Base-by-base conservation (phyloP, 2,888 invertebrate genomes). In the Pocota personata region DNA sequence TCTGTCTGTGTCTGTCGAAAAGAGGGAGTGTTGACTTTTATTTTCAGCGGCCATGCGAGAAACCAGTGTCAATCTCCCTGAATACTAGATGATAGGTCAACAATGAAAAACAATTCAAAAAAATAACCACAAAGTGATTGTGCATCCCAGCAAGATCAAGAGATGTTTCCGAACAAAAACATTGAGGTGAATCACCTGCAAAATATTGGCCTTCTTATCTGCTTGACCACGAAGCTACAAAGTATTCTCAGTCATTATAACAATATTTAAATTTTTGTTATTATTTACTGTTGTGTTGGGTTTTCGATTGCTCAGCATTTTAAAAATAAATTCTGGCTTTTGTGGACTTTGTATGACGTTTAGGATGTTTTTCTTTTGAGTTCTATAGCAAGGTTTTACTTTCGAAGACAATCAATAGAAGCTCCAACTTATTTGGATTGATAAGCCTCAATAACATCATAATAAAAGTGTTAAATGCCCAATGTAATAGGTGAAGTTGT, bases 111-210 rank as follows among this genome's bases (percentile, higher is more conserved):
- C 21, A 55, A 57, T 43, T 16, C 40, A 46, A 55, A 57, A 30
- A 12, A 16, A 30, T 46, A 4, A 14, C n/a, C 14, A 19, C 30
- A n/a, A n/a, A n/a, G 35, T 40, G 43, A 58, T 71, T 46, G 46
- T 40, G 30, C 48, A 32, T 72, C 7, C 48, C 37, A 12, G 32
- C 19, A 32, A 8, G 48, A 16, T 6, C 1, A 3, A 12, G 37
- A 52, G 10, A 27, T 30, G 27, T 7, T 43, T 16, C 46, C 37
- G 43, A n/a, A 62, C 62, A 37, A 69, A 76, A 71, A 76, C 64
- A 77, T 72, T 77, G 77, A 77, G 82, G 58, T 82, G 82, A 82
- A 72, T 58, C 77, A 71, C 77, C 82, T 77, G 82, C 10, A 16
- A 71, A 82, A 50, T 77, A 40, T 58, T 58, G 32, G 5, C 37